Conservation (phyloP, 2,888 invertebrate species). For the Agrochola litura region DNA sequence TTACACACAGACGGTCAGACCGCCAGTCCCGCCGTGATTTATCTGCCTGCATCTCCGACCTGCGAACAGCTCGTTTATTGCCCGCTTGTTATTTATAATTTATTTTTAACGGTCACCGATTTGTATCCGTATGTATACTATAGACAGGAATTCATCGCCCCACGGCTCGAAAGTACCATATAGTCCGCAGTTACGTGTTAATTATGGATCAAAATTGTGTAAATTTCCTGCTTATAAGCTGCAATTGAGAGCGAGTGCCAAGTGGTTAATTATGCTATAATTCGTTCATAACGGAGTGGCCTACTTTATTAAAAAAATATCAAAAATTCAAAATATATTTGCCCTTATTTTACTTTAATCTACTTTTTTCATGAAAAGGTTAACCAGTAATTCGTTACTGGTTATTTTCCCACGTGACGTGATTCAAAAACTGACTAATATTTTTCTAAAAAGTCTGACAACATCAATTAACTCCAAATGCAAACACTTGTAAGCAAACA, state of each 20-base stretch:
- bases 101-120: conserved; percentile 90
- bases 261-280: conserved; percentile 53
- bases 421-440: neutral
- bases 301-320: conserved; percentile 41
- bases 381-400: conserved; percentile 11
- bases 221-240: conserved; percentile 56
- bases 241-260: conserved; percentile 48
- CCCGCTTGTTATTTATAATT: conserved; percentile 90
- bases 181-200: conserved; percentile 71
- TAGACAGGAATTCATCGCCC: conserved; percentile 70
- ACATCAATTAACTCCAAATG: conserved; percentile 8
- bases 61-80: conserved; percentile 89
- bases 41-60: conserved; percentile 88
- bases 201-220: conserved; percentile 71
- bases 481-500: neutral
- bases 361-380: conserved; percentile 25
- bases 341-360: conserved; percentile 26
- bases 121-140: conserved; percentile 79
- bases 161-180: conserved; percentile 71
- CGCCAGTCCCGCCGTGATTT: conserved; percentile 84
- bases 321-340: conserved; percentile 24
- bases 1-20: conserved; percentile 72
- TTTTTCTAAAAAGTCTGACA: neutral
- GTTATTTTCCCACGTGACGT: conserved; percentile 6
- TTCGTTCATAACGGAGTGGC: conserved; percentile 42